Base-by-base conservation (phyloP, 2,797 vertebrate species). In the Gouania willdenowi region DNA sequence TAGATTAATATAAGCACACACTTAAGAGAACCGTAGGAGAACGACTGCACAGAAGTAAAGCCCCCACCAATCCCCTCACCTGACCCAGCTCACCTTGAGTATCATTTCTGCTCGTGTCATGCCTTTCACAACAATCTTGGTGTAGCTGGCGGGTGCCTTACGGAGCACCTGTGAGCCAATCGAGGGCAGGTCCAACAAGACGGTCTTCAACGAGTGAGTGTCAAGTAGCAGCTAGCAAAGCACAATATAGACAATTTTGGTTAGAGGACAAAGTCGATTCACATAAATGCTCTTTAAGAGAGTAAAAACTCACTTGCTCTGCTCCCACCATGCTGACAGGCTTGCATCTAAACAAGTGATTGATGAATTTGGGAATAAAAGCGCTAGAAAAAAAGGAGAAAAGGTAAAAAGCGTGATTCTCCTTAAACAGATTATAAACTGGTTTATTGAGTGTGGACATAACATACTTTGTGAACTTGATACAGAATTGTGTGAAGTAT, bases 101-200 rank as follows among this genome's bases (percentile, higher is more conserved):
- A 98, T 99, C 97, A 99, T 99, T 82, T 99, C 97, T 0, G 97
- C 97, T n/a, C 97, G 91, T 15, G 96, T 98, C 97, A 99, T 99
- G 79, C 96, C 95, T 81, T 99, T 99, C 68, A 98, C 97, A 22
- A 99, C 94, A 36, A 99, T 98, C 84, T 98, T 98, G 1, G 97
- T 99, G 86, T 98, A 99, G 81, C 97, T 99, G 60, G 96, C 94
- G 1, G 97, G 97, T 0, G 97, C 95, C 54, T 98, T 99, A 64
- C 97, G 90, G 56, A 96, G 89, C 73, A 99, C 97, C 75, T 99
- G 94, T 20, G 95, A 99, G 37, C 97, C 95, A 1, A 99, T 98
- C 65, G 97, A 98, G 5, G 97, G 97, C 51, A 99, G 85, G 66
- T 99, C 97, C 35, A 98, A 83, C 37, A 99, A 81, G 56, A 98